Evolutionary conservation across 2,113 vertebrate species (phyloP).

Genomic region (Genyomyrus donnyi): DNA sequence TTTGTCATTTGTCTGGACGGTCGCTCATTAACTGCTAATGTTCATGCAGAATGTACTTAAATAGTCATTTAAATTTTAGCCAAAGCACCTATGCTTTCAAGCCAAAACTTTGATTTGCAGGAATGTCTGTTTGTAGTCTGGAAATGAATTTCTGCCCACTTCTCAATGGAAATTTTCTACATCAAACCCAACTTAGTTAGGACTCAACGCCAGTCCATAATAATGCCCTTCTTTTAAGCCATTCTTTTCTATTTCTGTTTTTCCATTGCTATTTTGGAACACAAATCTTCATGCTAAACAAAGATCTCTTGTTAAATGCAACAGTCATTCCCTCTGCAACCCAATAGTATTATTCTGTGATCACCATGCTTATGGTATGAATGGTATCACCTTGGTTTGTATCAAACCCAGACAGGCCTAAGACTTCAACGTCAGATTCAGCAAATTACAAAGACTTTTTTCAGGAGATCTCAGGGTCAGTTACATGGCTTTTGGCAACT

Average conservation of each 20-base stretch:
- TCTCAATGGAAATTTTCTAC: neutral
- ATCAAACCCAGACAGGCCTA: neutral
- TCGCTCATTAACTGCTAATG: neutral
- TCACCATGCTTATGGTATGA: neutral
- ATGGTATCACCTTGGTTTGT: neutral
- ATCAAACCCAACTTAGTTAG: neutral
- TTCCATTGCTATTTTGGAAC: neutral
- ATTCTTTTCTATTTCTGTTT: neutral
- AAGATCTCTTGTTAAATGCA: neutral
- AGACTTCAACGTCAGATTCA: neutral
- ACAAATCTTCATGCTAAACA: neutral
- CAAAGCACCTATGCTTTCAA: neutral
- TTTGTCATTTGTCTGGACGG: neutral
- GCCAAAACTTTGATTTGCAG: neutral
- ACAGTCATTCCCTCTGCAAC: neutral
- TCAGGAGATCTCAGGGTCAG: neutral
- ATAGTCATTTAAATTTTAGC: neutral
- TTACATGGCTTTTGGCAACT: neutral
- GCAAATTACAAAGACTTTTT: neutral
- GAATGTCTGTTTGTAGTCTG: neutral
- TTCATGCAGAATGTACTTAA: neutral
- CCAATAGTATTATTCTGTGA: neutral
- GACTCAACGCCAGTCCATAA: neutral
- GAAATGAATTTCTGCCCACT: neutral
- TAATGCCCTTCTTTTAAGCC: neutral